A percentile compares a stretch with the other conserved stretches of the same genome.
Conservation (phyloP, 2,113 vertebrate genomes). For the Mormyrus lacerda region DNA sequence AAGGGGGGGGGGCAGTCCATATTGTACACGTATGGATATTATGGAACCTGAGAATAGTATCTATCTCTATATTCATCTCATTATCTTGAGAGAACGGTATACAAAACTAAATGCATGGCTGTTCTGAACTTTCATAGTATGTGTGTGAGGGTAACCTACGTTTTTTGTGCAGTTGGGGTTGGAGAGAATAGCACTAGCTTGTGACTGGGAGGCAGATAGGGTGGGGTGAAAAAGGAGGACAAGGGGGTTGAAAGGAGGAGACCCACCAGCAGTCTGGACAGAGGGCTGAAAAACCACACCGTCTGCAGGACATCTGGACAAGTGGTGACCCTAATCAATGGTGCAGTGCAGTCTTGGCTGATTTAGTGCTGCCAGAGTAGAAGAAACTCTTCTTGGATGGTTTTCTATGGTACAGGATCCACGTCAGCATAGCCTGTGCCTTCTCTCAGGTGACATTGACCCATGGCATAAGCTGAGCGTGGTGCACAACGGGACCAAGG, state of each 20-base stretch:
- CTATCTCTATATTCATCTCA: neutral
- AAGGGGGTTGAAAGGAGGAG: neutral
- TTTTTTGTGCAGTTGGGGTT: neutral
- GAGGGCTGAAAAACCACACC: neutral
- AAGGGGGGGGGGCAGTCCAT: too few species aligned
- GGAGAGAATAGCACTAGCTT: neutral
- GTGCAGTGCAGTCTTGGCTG: neutral
- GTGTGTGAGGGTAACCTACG: neutral
- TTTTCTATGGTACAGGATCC: neutral
- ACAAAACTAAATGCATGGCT: neutral
- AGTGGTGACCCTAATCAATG: neutral
- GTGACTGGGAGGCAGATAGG: neutral
- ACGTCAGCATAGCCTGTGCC: too few species aligned
- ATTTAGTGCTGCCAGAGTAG: neutral
- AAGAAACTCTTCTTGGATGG: neutral
- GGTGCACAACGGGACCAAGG: conserved; percentile 32
- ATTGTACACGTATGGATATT: neutral
- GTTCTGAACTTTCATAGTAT: neutral
- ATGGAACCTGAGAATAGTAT: neutral
- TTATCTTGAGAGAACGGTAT: neutral
- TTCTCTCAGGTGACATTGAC: conserved; percentile 54
- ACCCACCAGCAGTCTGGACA: neutral
- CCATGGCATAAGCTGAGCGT: conserved; percentile 63
- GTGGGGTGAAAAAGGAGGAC: too few species aligned
- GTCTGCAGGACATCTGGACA: neutral